These are phyloP conservation scores for Acleris holmiana DNA, from an alignment of 2,888 invertebrate species.

Conservation along the genomic window DNA sequence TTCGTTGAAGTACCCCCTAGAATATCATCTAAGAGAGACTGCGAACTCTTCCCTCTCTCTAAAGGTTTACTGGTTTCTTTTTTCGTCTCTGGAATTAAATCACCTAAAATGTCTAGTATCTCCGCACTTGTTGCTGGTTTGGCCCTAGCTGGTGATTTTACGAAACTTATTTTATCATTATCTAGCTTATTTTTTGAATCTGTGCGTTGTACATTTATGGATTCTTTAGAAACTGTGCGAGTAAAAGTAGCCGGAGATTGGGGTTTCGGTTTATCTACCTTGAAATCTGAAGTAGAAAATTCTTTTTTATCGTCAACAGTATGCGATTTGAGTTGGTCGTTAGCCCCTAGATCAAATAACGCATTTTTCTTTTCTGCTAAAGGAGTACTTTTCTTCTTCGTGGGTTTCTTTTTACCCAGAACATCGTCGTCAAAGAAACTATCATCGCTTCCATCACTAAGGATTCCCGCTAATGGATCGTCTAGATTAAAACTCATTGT, in stretches of 20 bases:
- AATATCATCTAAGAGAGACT: constrained; percentile 81
- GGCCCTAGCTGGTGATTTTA: constrained; percentile 62
- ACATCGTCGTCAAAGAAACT: constrained; percentile 88
- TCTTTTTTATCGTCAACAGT: constrained; percentile 52
- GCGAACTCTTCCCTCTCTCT: constrained; percentile 72
- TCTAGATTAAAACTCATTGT: constrained; percentile 84
- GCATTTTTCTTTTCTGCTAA: constrained; percentile 67
- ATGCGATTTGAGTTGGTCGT: constrained; percentile 48
- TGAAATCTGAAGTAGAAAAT: constrained; percentile 50
- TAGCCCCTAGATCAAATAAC: constrained; percentile 67
- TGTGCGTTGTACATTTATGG: constrained; percentile 51
- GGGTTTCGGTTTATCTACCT: constrained; percentile 46
- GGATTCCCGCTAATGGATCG: constrained; percentile 86
- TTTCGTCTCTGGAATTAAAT: constrained; percentile 52
- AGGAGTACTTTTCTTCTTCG: constrained; percentile 61
- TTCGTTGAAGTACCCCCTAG: constrained; percentile 75
- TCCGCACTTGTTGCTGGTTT: constrained; percentile 59
- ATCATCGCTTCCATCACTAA: constrained; percentile 89
- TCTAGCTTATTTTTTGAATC: constrained; percentile 50
- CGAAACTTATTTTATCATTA: constrained; percentile 44
- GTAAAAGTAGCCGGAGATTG: constrained; percentile 57
- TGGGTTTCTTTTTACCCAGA: constrained; percentile 70
- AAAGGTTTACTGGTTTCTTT: constrained; percentile 56
- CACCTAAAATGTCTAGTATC: constrained; percentile 63
- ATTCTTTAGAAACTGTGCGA: constrained; percentile 61